These are phyloP conservation scores for Zalophus californianus DNA, from an alignment of 2,797 vertebrate genomes.

Conservation along the genomic window DNA sequence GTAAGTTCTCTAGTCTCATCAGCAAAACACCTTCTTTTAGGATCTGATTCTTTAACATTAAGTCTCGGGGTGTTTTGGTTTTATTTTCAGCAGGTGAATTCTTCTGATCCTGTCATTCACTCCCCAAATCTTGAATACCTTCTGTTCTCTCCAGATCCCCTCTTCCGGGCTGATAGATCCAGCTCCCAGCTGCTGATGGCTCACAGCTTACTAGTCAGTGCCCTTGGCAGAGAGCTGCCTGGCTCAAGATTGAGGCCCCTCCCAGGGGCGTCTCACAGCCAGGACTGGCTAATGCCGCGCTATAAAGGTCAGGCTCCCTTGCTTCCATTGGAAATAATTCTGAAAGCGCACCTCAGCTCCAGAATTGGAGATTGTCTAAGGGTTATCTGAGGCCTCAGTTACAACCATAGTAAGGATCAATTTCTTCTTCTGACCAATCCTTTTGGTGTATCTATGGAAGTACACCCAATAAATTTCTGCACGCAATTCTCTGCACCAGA, in stretches of 20 bases:
- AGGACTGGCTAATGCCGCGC: background rate
- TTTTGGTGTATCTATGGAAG: background rate
- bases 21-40: background rate
- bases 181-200: background rate
- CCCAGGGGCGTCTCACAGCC: background rate
- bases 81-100: background rate
- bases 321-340: background rate
- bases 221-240: conserved; percentile 14
- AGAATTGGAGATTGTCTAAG: background rate
- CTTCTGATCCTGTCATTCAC: background rate
- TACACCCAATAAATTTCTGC: background rate
- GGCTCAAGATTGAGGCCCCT: background rate
- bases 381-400: background rate
- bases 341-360: background rate
- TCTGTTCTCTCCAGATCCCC: background rate
- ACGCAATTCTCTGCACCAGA: background rate
- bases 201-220: background rate
- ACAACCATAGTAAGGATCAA: background rate
- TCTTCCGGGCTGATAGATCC: background rate
- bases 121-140: background rate
- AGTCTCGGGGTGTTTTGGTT: background rate
- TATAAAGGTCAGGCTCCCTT: background rate
- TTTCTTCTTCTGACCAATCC: background rate
- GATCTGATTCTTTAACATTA: background rate
- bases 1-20: background rate